Evolutionary conservation across 2,888 invertebrate genomes (phyloP), one percentile per base, ranked within the genome.

Genomic region (Sussaba pulchella): DNA sequence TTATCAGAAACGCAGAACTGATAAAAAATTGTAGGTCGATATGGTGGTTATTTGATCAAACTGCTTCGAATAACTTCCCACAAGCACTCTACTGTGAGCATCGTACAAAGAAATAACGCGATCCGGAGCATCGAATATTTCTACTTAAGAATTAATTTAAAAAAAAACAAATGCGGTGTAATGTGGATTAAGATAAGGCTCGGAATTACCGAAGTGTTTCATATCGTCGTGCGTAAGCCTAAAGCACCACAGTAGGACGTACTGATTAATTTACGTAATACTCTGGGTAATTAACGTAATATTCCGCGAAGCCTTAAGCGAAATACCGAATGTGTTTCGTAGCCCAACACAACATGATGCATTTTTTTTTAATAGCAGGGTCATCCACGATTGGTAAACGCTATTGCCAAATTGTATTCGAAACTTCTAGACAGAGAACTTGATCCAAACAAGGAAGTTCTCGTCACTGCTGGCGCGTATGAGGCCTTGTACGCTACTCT

Each of bases 391-490:
- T 93, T 99, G 76, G 96, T 99, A 0, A 95, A 96, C 85, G 97
- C 95, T 0, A 89, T 99, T 39, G 93, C 96, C 0, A 96, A 97
- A 89, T 92, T 99, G 2, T 99, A 99, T 92, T 96, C 97, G 0
- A 95, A 96, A 59, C 91, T 98, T 19, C 92, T 98, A 63, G 94
- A 95, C 1, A 94, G 95, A 64, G 92, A 95, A 72, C 94, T 99
- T n/a, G 95, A 99, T 92, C 95, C 98, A 0, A 93, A 95, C 84
- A 96, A 94, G 77, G 98, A 99, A 92, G 94, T 99, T 52, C 90
- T 99, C 39, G 96, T 99, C 1, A 98, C 98, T 0, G 94, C 95
- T 45, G 99, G 99, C 5, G 99, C 99, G 1, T 99, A 99, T 90
- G 98, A 99, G 91, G 97, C 99, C 0, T 93, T 99, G 0, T 99